A percentile compares a stretch with the other conserved stretches of the same genome.
These are phyloP conservation scores for Drosophila bifasciata DNA, from an alignment of 1,140 invertebrate genomes.

Conservation along the genomic window DNA sequence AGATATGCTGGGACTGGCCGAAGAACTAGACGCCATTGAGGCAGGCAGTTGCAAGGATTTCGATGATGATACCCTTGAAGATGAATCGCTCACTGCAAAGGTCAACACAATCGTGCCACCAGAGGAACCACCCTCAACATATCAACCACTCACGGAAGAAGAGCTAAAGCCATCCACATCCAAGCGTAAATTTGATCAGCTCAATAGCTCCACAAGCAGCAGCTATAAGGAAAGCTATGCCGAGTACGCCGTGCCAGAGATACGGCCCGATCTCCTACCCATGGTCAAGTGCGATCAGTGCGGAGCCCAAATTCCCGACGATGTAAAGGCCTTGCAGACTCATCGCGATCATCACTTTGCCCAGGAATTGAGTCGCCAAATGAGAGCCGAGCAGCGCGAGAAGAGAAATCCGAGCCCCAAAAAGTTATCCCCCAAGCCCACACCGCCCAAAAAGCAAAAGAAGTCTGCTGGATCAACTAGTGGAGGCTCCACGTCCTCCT, in stretches of 20 bases:
- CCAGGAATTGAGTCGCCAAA: conserved; percentile 85
- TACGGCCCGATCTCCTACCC: conserved; percentile 56
- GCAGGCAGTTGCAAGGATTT: conserved; percentile 21
- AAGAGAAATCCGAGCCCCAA: conserved; percentile 50
- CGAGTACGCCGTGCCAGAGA: conserved; percentile 62
- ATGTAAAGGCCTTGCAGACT: conserved; percentile 79
- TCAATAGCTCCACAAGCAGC: conserved; percentile 12
- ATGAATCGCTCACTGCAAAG: background rate
- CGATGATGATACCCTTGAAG: conserved; percentile 35
- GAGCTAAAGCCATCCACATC: conserved; percentile 51
- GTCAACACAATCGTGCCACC: background rate
- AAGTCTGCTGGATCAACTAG: conserved; percentile 18
- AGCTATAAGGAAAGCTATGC: conserved; percentile 62
- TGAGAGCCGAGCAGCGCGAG: conserved; percentile 75
- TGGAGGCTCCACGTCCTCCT: too few species aligned
- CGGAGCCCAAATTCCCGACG: conserved; percentile 78
- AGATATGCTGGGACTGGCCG: conserved; percentile 53
- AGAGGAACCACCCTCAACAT: background rate
- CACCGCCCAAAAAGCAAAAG: conserved; percentile 41
- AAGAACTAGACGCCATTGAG: conserved; percentile 63
- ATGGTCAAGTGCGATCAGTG: conserved; percentile 86
- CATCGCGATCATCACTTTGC: conserved; percentile 88
- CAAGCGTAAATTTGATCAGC: conserved; percentile 57
- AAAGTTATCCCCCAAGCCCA: conserved; percentile 27
- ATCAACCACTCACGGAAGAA: conserved; percentile 31